Conservation (phyloP, 1,140 invertebrate genomes). For the Contarinia nasturtii region DNA sequence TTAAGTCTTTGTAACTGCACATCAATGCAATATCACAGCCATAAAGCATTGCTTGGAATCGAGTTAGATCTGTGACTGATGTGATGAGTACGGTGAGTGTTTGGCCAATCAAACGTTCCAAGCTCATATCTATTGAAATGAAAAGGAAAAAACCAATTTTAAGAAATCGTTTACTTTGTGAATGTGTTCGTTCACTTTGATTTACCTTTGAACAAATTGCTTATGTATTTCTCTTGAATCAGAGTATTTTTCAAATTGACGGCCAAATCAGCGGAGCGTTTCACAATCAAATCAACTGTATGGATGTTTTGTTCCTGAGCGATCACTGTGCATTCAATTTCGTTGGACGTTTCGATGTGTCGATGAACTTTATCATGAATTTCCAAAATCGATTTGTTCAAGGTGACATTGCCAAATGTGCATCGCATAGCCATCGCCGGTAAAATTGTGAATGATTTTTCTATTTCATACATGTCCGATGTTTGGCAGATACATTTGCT, state of each 20-base stretch:
- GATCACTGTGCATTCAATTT: slow-evolving; percentile 15
- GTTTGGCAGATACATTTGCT: slow-evolving; percentile 38
- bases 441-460: slow-evolving; percentile 39
- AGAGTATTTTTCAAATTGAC: slow-evolving; percentile 12
- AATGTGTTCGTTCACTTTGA: slow-evolving; percentile 1
- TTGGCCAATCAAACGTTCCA: slow-evolving; percentile 16
- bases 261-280: no score
- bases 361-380: slow-evolving; percentile 35
- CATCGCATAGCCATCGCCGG: slow-evolving; percentile 50
- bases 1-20: slow-evolving; percentile 17
- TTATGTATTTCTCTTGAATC: slow-evolving; percentile 12
- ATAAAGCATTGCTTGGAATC: slow-evolving; percentile 17
- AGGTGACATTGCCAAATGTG: slow-evolving; percentile 32
- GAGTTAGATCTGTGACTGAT: slow-evolving; percentile 16
- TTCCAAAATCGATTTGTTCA: slow-evolving; percentile 26
- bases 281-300: slow-evolving; percentile 15
- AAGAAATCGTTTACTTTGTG: no score
- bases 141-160: not conserved
- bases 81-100: slow-evolving; percentile 17
- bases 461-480: slow-evolving; percentile 42
- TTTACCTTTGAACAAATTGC: slow-evolving; percentile 7
- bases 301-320: slow-evolving; percentile 5
- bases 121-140: slow-evolving; percentile 9
- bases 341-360: slow-evolving; percentile 14
- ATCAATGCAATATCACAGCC: slow-evolving; percentile 13